Base-by-base conservation (phyloP, 1,140 invertebrate genomes). In the Lasioglossum albipes region DNA sequence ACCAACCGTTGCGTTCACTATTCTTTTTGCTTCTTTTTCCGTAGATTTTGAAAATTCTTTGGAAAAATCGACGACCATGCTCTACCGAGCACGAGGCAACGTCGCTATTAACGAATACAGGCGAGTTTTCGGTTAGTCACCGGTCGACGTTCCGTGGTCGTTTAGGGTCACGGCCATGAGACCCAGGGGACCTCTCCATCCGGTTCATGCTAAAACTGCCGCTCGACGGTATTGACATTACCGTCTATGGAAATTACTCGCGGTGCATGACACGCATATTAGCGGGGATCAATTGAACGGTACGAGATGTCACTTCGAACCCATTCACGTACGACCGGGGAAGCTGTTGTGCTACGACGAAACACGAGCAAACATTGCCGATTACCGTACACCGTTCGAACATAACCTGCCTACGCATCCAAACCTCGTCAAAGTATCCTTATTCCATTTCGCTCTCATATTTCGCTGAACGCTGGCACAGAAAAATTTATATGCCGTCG, bases 161-260 rank as follows among this genome's bases (percentile, higher is more conserved):
- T 79, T 68, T 64, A 80, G 85, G 89, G 89, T 90, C 88, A 90
- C 76, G 82, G 74, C 77, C 71, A 20, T 59, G 36, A 7, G 84
- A 90, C 90, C 88, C 71, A 77, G 67, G 65, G 77, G 84, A 87
- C 89, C 89, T 83, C 76, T 77, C 66, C 85, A 89, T 91, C 90
- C 90, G 85, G 81, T 87, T 87, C 42, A 49, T 10, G 36, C 31
- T 69, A 79, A 79, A 81, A 73, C 41, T 66, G 18, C 13, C 66
- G 59, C 57, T 68, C 66, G 18, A 22, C 49, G 62, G 22, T 57
- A 45, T 73, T 73, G 72, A 65, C 31, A 66, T 36, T 64, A 54
- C 10, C 22, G 31, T 54, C 22, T 10, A 42, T 20, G 18, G n/a
- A 42, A 67, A 75, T 67, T 66, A 57, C 16, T 12, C 49, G 36